A percentile compares a stretch with the other conserved stretches of the same genome.
phyloP scores from a whole-genome alignment of 2,888 invertebrate species.

The Drosophila kambysellisi region DNA sequence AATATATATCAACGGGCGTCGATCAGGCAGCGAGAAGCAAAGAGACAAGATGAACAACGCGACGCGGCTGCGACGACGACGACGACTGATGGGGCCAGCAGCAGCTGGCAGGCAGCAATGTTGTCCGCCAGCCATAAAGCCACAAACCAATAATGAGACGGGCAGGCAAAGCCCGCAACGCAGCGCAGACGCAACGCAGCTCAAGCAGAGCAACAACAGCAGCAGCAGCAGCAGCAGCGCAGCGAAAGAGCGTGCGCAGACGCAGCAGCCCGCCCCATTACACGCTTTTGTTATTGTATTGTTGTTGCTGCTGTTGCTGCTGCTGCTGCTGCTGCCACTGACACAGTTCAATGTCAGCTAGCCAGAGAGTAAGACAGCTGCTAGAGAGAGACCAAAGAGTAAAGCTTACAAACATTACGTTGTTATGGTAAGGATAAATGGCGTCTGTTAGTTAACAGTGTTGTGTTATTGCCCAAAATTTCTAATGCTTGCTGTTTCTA shows the following conservation, averaged over 20 bases:
- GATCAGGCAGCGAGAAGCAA: conserved; percentile 19
- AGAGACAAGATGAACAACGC: conserved; percentile 58
- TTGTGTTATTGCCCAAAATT: conserved; percentile 28
- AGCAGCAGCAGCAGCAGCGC: conserved; percentile 45
- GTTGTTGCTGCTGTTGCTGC: conserved; percentile 21
- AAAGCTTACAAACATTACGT: conserved; percentile 11
- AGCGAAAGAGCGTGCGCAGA: conserved; percentile 38
- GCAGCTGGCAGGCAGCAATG: conserved; percentile 36
- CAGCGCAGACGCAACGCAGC: conserved; percentile 44
- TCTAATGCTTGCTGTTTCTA: conserved; percentile 1
- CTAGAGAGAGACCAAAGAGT: conserved; percentile 10
- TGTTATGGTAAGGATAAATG: conserved; percentile 45
- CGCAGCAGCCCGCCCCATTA: conserved; percentile 67
- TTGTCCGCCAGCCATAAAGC: conserved; percentile 38
- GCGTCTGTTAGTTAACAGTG: conserved; percentile 32
- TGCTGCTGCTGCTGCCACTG: conserved; percentile 57
- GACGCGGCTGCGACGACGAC: conserved; percentile 53
- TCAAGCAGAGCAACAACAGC: conserved; percentile 51
- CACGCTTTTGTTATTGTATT: conserved; percentile 42
- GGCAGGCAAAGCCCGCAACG: conserved; percentile 25
- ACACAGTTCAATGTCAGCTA: conserved; percentile 73
- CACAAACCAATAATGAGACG: conserved; percentile 33
- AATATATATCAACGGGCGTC: conserved; percentile 15
- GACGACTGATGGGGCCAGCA: conserved; percentile 53
- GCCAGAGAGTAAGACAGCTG: conserved; percentile 2